A percentile compares a stretch with the other conserved stretches of the same genome.
Evolutionary conservation across 37 sponge, comb jelly and placozoan genomes (phyloP).

Genomic region (Beroe forskalii): DNA sequence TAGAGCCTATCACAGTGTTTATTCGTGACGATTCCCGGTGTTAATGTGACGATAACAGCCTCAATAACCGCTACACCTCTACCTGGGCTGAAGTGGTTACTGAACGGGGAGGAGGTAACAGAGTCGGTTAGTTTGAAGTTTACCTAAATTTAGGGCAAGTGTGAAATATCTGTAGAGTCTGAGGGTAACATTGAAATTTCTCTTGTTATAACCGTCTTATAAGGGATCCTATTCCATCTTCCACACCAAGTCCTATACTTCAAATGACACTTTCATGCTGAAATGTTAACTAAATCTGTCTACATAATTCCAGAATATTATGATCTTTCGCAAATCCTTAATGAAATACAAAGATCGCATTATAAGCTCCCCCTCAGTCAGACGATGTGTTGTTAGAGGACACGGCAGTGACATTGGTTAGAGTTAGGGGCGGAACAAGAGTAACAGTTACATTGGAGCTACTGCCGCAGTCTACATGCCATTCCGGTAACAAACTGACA

Average conservation of each 20-base stretch:
- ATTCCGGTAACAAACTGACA: constrained; percentile 36
- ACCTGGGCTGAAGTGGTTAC: background rate
- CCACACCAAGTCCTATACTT: no score
- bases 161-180: no score
- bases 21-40: no score
- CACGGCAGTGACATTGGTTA: background rate
- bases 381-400: background rate
- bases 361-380: background rate
- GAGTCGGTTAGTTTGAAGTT: background rate
- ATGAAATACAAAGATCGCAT: no score
- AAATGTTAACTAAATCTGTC: no score
- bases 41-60: constrained; percentile 33
- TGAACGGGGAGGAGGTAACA: background rate
- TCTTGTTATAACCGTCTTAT: no score
- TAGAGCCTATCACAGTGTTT: no score
- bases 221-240: no score
- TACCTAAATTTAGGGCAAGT: background rate
- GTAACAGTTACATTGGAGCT: background rate
- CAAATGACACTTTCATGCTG: no score
- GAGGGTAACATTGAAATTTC: no score
- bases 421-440: background rate
- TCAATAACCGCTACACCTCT: background rate
- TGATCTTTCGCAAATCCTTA: no score
- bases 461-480: constrained; percentile 9
- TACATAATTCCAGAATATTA: no score